Evolutionary conservation across 2,888 invertebrate species (phyloP).

Genomic region (Seladonia tumulorum): DNA sequence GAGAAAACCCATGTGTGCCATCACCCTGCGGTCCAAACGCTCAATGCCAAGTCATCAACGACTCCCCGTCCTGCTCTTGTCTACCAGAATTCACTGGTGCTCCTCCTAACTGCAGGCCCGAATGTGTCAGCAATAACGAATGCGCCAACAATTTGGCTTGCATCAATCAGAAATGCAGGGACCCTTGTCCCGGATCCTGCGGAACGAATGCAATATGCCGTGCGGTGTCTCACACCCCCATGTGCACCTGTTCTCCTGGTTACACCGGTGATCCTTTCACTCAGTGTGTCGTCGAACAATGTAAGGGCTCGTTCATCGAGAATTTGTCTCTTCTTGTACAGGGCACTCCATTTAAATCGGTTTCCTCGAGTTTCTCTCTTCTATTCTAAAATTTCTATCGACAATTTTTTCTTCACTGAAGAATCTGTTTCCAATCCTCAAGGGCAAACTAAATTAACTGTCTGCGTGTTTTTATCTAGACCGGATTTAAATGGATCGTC

Average conservation of each 20-base stretch:
- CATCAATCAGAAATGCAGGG: slow-evolving; percentile 90
- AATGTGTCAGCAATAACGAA: slow-evolving; percentile 92
- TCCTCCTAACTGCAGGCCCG: slow-evolving; percentile 89
- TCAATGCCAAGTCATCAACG: slow-evolving; percentile 87
- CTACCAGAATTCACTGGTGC: slow-evolving; percentile 88
- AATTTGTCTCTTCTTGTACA: not conserved
- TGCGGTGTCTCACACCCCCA: slow-evolving; percentile 88
- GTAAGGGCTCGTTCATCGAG: slow-evolving; percentile 29
- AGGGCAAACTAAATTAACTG: not conserved
- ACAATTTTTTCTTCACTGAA: too few relatives aligned
- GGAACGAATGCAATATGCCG: slow-evolving; percentile 87
- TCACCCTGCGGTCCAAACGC: slow-evolving; percentile 89
- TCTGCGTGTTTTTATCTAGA: not conserved
- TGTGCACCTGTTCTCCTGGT: slow-evolving; percentile 87
- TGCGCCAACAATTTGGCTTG: slow-evolving; percentile 91
- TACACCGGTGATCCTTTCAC: slow-evolving; percentile 89
- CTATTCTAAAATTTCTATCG: too few relatives aligned
- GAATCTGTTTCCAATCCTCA: too few relatives aligned
- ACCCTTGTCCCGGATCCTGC: slow-evolving; percentile 91
- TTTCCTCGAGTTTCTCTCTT: too few relatives aligned
- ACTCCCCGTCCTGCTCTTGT: slow-evolving; percentile 88
- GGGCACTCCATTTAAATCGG: not conserved
- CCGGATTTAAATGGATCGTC: not conserved
- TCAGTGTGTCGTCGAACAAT: slow-evolving; percentile 47
- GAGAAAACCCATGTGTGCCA: slow-evolving; percentile 84